Evolutionary conservation across 2,113 vertebrate genomes (phyloP).

Genomic region (Tetraodon nigroviridis): DNA sequence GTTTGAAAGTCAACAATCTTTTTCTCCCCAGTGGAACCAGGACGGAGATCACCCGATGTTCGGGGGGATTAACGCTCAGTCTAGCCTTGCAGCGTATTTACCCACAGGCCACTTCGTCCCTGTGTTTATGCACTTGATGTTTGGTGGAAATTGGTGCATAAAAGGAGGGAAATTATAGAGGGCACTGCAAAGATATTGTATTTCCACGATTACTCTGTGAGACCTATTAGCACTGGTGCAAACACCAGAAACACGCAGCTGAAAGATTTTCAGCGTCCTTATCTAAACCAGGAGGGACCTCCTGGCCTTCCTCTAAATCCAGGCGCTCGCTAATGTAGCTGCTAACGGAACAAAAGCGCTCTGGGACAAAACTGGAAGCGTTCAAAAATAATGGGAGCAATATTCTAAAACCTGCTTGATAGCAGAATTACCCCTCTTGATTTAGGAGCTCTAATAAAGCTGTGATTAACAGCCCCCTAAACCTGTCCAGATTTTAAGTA

Average conservation of each 20-base stretch:
- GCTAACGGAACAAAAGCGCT: slow-evolving; percentile 23
- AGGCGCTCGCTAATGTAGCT: slow-evolving; percentile 30
- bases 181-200: too few species aligned
- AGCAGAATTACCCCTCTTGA: slow-evolving; percentile 43
- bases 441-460: slow-evolving; percentile 46
- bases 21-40: slow-evolving; percentile 12
- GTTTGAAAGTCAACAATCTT: slow-evolving; percentile 12
- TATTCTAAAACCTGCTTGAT: slow-evolving; percentile 50
- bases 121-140: slow-evolving; percentile 40
- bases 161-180: background rate
- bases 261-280: slow-evolving; percentile 10
- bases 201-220: too few species aligned
- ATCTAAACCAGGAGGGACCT: slow-evolving; percentile 35
- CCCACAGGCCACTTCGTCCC: slow-evolving; percentile 23
- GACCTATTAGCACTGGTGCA: too few species aligned
- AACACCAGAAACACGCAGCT: too few species aligned
- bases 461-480: slow-evolving; percentile 47
- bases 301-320: slow-evolving; percentile 26
- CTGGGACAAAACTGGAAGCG: slow-evolving; percentile 29
- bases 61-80: slow-evolving; percentile 34
- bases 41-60: slow-evolving; percentile 19
- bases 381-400: slow-evolving; percentile 44
- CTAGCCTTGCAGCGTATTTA: slow-evolving; percentile 33
- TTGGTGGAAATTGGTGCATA: slow-evolving; percentile 34
- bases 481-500: slow-evolving; percentile 37